Percentiles rank a stretch among this genome's conserved stretches.
phyloP scores from a whole-genome alignment of 2,888 invertebrate species.

The Drosophila atroscutellata region DNA sequence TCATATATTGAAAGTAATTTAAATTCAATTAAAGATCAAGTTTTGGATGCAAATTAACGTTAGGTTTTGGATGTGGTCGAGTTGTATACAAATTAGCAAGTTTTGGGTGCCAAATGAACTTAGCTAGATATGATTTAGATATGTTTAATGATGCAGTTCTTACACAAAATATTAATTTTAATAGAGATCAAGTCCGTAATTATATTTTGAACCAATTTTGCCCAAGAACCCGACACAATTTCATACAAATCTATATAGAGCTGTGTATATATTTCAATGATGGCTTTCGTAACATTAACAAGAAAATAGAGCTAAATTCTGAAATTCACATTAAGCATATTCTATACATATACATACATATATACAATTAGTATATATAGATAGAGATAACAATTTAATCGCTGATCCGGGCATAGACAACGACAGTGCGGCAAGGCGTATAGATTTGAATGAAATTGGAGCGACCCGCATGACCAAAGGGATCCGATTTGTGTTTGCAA shows the following conservation, averaged over 20 bases:
- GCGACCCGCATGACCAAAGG: conserved; percentile 90
- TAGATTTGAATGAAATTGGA: conserved; percentile 89
- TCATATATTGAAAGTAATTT: background rate
- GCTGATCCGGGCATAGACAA: conserved; percentile 87
- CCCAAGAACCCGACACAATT: conserved; percentile 3
- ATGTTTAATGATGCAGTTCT: background rate
- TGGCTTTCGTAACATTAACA: conserved; percentile 64
- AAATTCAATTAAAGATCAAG: background rate
- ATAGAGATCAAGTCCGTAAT: background rate
- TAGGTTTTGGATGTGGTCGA: background rate
- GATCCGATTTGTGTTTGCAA: conserved; percentile 88
- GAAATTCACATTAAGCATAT: conserved; percentile 51
- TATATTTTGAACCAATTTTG: background rate
- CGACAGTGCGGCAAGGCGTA: conserved; percentile 90
- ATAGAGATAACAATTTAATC: conserved; percentile 50
- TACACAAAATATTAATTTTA: background rate
- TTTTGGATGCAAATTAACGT: background rate
- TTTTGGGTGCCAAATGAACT: background rate
- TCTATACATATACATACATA: conserved; percentile 1
- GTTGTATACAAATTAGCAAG: background rate
- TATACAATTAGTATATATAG: conserved; percentile 20
- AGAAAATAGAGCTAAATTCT: conserved; percentile 53
- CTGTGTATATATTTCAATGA: conserved; percentile 58
- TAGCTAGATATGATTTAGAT: background rate
- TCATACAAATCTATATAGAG: conserved; percentile 41